Percentiles rank a stretch among this genome's conserved stretches.
Conservation (phyloP, 1,140 invertebrate species). For the Dufourea novaeangliae region DNA sequence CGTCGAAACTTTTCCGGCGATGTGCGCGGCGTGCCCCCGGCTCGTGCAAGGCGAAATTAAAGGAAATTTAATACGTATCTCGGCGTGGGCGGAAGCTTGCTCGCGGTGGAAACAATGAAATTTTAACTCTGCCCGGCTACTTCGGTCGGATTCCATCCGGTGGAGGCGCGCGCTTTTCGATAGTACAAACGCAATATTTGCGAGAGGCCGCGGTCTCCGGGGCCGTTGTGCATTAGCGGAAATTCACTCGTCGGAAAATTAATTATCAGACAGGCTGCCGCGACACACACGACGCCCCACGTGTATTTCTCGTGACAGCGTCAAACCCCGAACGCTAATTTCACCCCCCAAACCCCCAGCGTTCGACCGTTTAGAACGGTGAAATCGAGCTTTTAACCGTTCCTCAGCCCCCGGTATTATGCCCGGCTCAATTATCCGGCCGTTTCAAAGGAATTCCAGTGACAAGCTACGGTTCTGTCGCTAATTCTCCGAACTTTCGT, state of each 20-base stretch:
- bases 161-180: not conserved
- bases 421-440: not conserved
- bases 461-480: not conserved
- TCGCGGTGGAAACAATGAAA: conserved; percentile 29
- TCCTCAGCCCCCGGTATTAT: not conserved
- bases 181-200: conserved; percentile 22
- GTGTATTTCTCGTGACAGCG: not conserved
- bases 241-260: conserved; percentile 12
- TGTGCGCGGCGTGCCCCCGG: not conserved
- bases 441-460: conserved; percentile 14
- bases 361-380: not conserved
- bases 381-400: conserved; percentile 7
- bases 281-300: not conserved
- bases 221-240: conserved; percentile 1
- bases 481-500: not conserved
- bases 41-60: conserved; percentile 8
- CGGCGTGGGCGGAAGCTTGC: conserved; percentile 1
- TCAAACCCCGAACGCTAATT: not conserved
- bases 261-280: conserved; percentile 20
- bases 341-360: no score
- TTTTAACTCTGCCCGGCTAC: conserved; percentile 26
- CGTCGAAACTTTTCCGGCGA: not conserved
- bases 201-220: not conserved
- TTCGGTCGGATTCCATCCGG: conserved; percentile 29
- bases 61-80: conserved; percentile 38